Conservation (phyloP, 2,888 invertebrate species). For the Antheraea yamamai region DNA sequence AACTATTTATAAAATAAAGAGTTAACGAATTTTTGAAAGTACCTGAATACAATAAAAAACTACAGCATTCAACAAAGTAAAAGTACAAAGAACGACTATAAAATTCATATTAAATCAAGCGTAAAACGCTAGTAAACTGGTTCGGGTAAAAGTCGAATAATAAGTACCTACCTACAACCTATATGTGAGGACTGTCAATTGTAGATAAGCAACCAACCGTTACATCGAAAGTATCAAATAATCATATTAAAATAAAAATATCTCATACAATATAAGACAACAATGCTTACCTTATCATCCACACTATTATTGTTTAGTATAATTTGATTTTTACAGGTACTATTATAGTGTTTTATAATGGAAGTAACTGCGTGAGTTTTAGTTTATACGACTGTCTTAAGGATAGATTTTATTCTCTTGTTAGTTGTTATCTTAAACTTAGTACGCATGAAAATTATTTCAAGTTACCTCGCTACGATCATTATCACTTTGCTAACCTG, state of each 20-base stretch:
- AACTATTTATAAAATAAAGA: too few relatives aligned
- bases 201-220: not conserved
- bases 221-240: not conserved
- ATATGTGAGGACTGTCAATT: conserved; percentile 1
- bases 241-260: not conserved
- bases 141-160: not conserved
- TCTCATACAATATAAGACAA: not conserved
- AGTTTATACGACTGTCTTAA: not conserved
- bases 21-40: not conserved
- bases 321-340: not conserved
- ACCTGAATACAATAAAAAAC: not conserved
- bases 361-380: not conserved
- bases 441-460: not conserved
- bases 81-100: not conserved
- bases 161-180: not conserved
- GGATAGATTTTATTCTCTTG: not conserved
- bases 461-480: not conserved
- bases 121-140: not conserved
- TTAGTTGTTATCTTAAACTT: not conserved
- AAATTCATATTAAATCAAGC: not conserved
- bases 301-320: not conserved
- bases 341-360: not conserved
- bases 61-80: not conserved
- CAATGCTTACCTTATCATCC: not conserved
- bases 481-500: not conserved